Base-by-base conservation (phyloP, 2,797 vertebrate genomes). In the Spheniscus humboldti region DNA sequence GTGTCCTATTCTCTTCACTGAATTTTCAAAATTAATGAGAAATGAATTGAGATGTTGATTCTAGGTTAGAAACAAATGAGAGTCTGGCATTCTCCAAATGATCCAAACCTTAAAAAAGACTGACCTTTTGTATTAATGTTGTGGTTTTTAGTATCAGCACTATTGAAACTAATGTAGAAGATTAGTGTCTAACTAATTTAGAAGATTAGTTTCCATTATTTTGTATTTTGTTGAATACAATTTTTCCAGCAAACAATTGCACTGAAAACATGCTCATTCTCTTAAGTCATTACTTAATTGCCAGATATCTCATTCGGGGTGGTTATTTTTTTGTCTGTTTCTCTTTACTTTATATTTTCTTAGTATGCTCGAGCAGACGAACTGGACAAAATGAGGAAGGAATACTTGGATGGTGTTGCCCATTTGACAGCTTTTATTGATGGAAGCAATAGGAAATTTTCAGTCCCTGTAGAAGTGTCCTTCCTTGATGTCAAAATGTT, bases 351-450 rank as follows among this genome's bases (percentile, higher is more conserved):
- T 94, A 57, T 18, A 19, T 78, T 71, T 86, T 94, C 37, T 17
- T 93, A 99, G 99, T 99, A 99, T 90, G 99, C 99, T 84, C 98
- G 99, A 96, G 99, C 99, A 47, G 99, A 99, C 73, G 99, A 99
- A 96, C 94, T 99, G 79, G 99, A 99, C 96, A 99, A 99, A 95
- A 97, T 99, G 96, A 99, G 94, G 94, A 99, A 99, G 48, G 99
- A 99, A 77, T 99, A 99, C 84, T 97, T 98, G 6, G 99, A 99
- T 39, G 98, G 98, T 33, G 97, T 99, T 52, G 97, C 98, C 48
- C 96, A 98, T 73, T 96, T 99, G 89, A 99, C 99, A 92, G 97
- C 97, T 69, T 99, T 99, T 97, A 98, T 99, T 97, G 98, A 99
- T 37, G 98, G 97, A 95, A 99, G 98, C 66, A 98, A 98, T 31